Base-by-base conservation (phyloP, 2,888 invertebrate species). In the Cosmopolites sordidus region DNA sequence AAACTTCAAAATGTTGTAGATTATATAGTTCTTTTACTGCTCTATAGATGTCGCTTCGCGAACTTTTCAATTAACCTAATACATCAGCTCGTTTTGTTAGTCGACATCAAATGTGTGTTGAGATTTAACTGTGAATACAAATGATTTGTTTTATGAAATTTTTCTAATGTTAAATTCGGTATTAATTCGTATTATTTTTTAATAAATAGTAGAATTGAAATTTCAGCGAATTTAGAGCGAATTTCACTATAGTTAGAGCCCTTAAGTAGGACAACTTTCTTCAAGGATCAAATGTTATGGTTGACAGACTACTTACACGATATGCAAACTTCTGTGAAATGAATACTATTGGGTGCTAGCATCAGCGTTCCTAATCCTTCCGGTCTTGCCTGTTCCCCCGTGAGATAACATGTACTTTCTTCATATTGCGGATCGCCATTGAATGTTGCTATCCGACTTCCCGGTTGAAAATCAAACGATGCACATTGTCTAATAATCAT, bases 401-500 rank as follows among this genome's bases (percentile, higher is more conserved):
- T 90, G 58, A 93, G 73, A 70, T 89, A 92, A 68, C 92, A 92
- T 12, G 87, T 87, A 9, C 91, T 91, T 68, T 92, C 92, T 67
- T 92, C 92, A 68, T 89, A 92, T 67, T 91, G 91, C 1, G 89
- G 85, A 5, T 86, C 86, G 1, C 79, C 79, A 60, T 87, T 89
- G 65, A 87, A 91, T 0, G 88, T 87, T 27, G 89, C 87, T 60
- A 90, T 89, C 33, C 91, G 79, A 60, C 87, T 87, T 51, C 92
- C 93, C 0, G 92, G 92, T 73, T 91, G 89, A 69, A 92, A 93
- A 74, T 93, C 92, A 62, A 93, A 92, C 40, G 92, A 92, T 57
- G 87, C 85, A 72, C 92, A 93, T 1, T 88, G 84, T 60, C 91
- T 80, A 44, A 8, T 47, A 54, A 27, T n/a, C 4, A 22, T 22